Conservation (phyloP, 1,140 invertebrate species). For the Drosophila kanapiae region DNA sequence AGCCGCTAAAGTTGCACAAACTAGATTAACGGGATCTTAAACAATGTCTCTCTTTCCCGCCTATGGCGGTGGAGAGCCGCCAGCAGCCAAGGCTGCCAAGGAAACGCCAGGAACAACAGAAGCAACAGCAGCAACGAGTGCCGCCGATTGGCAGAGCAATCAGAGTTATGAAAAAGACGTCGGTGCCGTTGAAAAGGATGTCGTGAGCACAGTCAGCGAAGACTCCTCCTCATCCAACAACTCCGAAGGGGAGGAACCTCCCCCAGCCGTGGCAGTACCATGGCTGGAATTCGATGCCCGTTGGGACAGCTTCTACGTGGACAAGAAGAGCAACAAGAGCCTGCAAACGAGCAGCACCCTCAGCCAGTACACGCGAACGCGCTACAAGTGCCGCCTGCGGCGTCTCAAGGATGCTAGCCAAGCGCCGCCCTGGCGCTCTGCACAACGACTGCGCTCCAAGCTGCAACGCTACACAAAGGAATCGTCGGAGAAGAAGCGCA, state of each 20-base stretch:
- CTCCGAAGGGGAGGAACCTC: background rate
- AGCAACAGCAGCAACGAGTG: background rate
- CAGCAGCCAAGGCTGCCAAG: background rate
- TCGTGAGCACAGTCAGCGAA: background rate
- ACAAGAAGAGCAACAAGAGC: conserved; percentile 86
- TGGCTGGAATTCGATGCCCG: conserved; percentile 69
- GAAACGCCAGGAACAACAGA: background rate
- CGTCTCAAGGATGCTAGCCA: background rate
- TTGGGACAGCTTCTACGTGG: conserved; percentile 86
- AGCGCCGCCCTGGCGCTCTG: no score
- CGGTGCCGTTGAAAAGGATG: background rate
- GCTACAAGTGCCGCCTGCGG: conserved; percentile 38
- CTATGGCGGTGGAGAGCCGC: conserved; percentile 16
- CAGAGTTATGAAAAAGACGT: conserved; percentile 2
- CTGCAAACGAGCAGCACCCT: conserved; percentile 62
- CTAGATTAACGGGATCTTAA: background rate
- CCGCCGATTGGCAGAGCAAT: conserved; percentile 24
- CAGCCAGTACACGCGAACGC: conserved; percentile 79
- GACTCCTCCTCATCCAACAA: conserved; percentile 1
- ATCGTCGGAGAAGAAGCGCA: background rate
- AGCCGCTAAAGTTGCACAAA: background rate
- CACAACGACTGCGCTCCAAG: background rate
- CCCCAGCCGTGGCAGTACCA: no score
- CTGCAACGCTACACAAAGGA: background rate
- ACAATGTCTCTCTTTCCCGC: conserved; percentile 70